Base-by-base conservation (phyloP, 2,888 invertebrate genomes). In the Pseudolycoriella hygida region DNA sequence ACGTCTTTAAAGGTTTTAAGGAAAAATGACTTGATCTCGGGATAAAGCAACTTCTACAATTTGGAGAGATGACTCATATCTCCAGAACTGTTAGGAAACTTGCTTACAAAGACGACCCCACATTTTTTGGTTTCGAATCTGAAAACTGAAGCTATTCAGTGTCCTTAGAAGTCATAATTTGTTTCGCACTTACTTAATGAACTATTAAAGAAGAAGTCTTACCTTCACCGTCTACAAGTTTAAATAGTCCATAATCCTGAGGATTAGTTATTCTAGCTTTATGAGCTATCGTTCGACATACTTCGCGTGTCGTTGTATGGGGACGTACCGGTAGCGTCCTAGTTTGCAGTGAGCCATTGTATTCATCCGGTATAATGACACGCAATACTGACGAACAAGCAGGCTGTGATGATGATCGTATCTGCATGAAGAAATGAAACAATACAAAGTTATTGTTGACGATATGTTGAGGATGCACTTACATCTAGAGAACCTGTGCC, bases 221-320 rank as follows among this genome's bases (percentile, higher is more conserved):
- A 88, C 88, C 88, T 73, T 89, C 85, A 54, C 90, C 90, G 58
- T 89, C 85, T 46, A 87, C 82, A 48, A 93, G 68, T 51, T 88
- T 81, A 60, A 87, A 94, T 46, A 96, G 74, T 46, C 88, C 90
- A 60, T 92, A 94, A 64, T 96, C 94, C 66, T 93, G 92, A 15
- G 94, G 90, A 67, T 94, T 96, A 47, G 93, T 93, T 53, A 96
- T 89, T 57, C 86, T 79, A 47, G 92, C 87, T 59, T 93, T 92
- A 61, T 93, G 92, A 14, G 94, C 94, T 46, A 96, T 84, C 58
- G 92, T 88, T 44, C 90, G 81, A 68, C 93, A 90, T 45, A 96
- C 80, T 66, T 94, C 93, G 44, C 83, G 76, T 0, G 90, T 89
- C 19, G 89, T 86, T 68, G 93, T 93, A 55, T 89, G 88, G 1